Evolutionary conservation across 2,797 vertebrate genomes (phyloP).

Genomic region (Argya squamiceps): DNA sequence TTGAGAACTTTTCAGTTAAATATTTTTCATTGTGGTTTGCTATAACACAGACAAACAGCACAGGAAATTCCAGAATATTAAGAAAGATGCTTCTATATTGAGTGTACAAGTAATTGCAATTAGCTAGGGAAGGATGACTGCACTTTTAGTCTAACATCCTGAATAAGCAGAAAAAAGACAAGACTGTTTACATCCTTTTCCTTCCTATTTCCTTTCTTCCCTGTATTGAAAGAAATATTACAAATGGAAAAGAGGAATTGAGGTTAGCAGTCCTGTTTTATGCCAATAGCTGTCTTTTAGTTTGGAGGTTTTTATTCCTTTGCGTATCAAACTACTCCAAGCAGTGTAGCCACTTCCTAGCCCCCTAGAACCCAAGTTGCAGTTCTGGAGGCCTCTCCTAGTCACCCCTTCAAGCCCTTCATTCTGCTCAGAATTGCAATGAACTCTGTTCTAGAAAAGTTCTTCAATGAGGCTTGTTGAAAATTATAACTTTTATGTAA

Average conservation of each 20-base stretch:
- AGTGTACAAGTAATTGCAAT: background rate
- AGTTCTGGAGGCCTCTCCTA: background rate
- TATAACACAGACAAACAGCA: background rate
- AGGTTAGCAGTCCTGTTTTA: background rate
- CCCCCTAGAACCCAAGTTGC: fast-evolving
- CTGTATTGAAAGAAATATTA: background rate
- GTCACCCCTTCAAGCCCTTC: background rate
- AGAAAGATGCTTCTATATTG: background rate
- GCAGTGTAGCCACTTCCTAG: background rate
- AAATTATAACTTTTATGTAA: background rate
- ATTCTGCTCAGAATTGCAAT: background rate
- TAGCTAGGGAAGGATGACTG: background rate
- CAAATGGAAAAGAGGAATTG: background rate
- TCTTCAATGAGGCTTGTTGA: background rate
- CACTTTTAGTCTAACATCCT: background rate
- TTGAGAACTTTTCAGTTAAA: background rate
- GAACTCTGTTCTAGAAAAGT: background rate
- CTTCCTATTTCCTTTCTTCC: background rate
- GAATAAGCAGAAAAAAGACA: background rate
- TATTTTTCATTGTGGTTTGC: background rate
- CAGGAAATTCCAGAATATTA: background rate
- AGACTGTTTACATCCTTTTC: background rate
- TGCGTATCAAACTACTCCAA: fast-evolving
- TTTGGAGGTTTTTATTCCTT: background rate
- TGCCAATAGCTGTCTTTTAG: background rate